phyloP scores from a whole-genome alignment of 2,113 vertebrate genomes.

The Boulengeromyrus knoepffleri region DNA sequence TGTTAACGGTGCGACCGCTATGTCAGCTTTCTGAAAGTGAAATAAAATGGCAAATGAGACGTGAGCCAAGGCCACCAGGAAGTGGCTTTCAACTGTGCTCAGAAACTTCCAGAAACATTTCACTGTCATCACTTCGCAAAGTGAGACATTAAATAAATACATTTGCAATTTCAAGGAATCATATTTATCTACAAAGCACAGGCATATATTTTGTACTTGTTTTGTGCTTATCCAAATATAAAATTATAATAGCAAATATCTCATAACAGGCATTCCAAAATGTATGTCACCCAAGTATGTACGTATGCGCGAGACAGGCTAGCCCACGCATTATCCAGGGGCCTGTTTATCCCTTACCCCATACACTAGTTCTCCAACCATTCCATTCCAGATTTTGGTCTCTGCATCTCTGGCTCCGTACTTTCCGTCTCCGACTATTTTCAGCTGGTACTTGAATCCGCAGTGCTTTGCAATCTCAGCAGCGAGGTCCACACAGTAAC shows the following conservation, averaged over 20 bases:
- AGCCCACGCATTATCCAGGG: not conserved
- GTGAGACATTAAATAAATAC: not conserved
- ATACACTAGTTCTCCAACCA: slow-evolving; percentile 98
- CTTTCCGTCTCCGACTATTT: slow-evolving; percentile 93
- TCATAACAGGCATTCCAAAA: not conserved
- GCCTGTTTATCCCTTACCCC: slow-evolving; percentile 72
- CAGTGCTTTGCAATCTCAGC: slow-evolving; percentile 97
- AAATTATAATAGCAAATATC: not conserved
- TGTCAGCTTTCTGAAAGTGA: slow-evolving; percentile 85
- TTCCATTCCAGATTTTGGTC: slow-evolving; percentile 99
- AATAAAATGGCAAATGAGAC: not conserved
- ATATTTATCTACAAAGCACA: not conserved
- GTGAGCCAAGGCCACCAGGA: not conserved
- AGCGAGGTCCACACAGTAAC: slow-evolving; percentile 95
- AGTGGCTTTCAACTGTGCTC: not conserved
- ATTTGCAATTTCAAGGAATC: not conserved
- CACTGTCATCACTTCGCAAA: not conserved
- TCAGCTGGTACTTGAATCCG: slow-evolving; percentile 96
- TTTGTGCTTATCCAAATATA: not conserved
- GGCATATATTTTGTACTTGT: not conserved
- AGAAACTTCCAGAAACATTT: not conserved
- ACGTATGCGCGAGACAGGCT: not conserved
- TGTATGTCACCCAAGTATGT: not conserved
- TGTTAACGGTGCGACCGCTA: slow-evolving; percentile 92
- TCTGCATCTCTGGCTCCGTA: slow-evolving; percentile 97